Evolutionary conservation across 2,113 vertebrate genomes (phyloP).

Genomic region (Atherinomorus stipes): DNA sequence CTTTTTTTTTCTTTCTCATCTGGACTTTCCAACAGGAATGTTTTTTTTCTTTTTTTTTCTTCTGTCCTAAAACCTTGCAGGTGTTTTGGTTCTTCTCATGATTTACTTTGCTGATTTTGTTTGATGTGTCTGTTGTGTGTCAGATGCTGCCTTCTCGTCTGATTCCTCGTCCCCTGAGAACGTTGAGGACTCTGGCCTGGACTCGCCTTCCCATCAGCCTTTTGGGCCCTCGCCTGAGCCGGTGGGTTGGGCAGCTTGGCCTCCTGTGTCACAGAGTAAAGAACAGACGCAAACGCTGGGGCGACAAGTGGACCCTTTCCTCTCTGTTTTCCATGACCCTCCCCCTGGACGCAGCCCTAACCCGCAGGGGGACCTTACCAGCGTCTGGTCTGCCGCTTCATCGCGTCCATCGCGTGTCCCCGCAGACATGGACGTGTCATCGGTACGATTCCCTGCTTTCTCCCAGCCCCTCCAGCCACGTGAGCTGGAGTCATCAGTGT

Average conservation of each 20-base stretch:
- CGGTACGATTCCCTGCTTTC: conserved; percentile 75
- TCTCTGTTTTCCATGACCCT: conserved; percentile 75
- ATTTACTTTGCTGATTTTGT: not conserved
- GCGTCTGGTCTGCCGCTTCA: conserved; percentile 52
- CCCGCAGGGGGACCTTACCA: conserved; percentile 37
- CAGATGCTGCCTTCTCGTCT: conserved; percentile 88
- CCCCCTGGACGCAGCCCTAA: conserved; percentile 64
- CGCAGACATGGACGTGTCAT: conserved; percentile 56
- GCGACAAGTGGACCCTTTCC: conserved; percentile 71
- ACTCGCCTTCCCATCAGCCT: conserved; percentile 90
- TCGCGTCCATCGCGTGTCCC: conserved; percentile 42
- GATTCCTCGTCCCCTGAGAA: conserved; percentile 94
- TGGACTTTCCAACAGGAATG: no score
- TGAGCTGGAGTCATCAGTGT: conserved; percentile 74
- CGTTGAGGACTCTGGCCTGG: conserved; percentile 92
- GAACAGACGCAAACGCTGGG: conserved; percentile 61
- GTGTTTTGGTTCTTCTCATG: not conserved
- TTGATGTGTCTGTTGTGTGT: not conserved
- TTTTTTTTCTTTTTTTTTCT: not conserved
- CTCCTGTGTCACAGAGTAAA: conserved; percentile 78
- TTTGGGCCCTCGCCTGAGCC: conserved; percentile 90
- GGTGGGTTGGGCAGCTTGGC: conserved; percentile 87
- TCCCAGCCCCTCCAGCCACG: conserved; percentile 61
- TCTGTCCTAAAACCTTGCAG: no score
- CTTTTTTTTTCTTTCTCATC: no score